Evolutionary conservation across 2,888 invertebrate genomes (phyloP).

Genomic region (Meiosimyza decipiens): DNA sequence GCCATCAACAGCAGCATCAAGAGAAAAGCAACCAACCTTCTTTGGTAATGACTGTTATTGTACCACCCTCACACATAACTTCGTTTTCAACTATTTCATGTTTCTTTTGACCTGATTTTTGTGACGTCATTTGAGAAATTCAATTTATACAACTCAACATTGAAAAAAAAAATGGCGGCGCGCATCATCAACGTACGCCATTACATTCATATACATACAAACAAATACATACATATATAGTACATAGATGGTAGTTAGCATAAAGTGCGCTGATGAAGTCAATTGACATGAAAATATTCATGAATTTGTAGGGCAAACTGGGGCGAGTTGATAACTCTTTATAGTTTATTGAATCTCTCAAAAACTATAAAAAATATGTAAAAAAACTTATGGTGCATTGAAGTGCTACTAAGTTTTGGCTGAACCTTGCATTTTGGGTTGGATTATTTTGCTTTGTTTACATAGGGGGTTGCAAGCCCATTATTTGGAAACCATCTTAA

Average conservation of each 20-base stretch:
- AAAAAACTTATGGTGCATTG: too few relatives aligned
- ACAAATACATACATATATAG: constrained; percentile 25
- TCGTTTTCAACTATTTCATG: neutral
- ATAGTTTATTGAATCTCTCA: too few relatives aligned
- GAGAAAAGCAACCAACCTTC: neutral
- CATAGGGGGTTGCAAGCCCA: too few relatives aligned
- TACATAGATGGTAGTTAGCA: neutral
- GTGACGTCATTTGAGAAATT: constrained; percentile 57
- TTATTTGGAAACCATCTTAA: too few relatives aligned
- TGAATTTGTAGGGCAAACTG: too few relatives aligned
- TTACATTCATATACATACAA: constrained; percentile 40
- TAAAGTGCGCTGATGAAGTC: neutral
- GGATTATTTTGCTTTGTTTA: too few relatives aligned
- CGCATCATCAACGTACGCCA: constrained; percentile 23
- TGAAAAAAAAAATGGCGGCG: constrained; percentile 11
- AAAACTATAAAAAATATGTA: too few relatives aligned
- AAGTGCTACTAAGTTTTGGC: too few relatives aligned
- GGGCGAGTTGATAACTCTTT: too few relatives aligned
- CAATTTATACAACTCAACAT: constrained; percentile 31
- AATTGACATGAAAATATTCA: neutral
- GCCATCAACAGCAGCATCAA: neutral
- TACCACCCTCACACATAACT: neutral
- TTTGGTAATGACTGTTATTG: constrained; percentile 25
- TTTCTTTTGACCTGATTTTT: constrained; percentile 55
- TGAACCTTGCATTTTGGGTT: too few relatives aligned